Evolutionary conservation across 1,140 invertebrate species (phyloP).

Genomic region (Callitettix versicolor): DNA sequence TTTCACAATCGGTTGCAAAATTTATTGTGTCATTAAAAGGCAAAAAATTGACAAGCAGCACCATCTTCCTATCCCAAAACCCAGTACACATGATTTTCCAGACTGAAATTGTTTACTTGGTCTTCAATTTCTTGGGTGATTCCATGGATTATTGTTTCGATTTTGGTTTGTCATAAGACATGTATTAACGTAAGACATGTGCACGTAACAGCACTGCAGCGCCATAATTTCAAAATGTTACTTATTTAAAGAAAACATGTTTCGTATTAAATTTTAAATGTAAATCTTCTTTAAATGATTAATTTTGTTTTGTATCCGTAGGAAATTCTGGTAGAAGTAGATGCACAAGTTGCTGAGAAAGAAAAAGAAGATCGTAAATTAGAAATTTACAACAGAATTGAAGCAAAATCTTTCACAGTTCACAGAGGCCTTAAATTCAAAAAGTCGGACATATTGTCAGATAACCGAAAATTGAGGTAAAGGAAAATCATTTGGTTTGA

Average conservation of each 20-base stretch:
- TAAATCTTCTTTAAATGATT: not conserved
- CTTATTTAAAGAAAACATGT: not conserved
- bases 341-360: constrained; percentile 84
- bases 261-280: not conserved
- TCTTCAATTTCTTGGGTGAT: too few species aligned
- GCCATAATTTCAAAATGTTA: not conserved
- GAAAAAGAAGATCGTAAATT: constrained; percentile 78
- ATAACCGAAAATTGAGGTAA: constrained; percentile 66
- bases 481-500: constrained; percentile 20
- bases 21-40: too few species aligned
- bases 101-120: too few species aligned
- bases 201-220: not conserved
- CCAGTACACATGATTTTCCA: too few species aligned
- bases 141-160: too few species aligned
- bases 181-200: not conserved
- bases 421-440: constrained; percentile 81
- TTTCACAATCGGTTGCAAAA: too few species aligned
- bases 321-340: constrained; percentile 77
- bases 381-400: constrained; percentile 86
- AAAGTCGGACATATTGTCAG: constrained; percentile 82
- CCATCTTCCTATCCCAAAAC: too few species aligned
- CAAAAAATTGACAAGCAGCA: too few species aligned
- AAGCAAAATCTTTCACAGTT: constrained; percentile 79
- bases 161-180: constrained; percentile 1
- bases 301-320: constrained; percentile 26